Evolutionary conservation across 2,797 vertebrate species (phyloP).

Genomic region (Otus scops): DNA sequence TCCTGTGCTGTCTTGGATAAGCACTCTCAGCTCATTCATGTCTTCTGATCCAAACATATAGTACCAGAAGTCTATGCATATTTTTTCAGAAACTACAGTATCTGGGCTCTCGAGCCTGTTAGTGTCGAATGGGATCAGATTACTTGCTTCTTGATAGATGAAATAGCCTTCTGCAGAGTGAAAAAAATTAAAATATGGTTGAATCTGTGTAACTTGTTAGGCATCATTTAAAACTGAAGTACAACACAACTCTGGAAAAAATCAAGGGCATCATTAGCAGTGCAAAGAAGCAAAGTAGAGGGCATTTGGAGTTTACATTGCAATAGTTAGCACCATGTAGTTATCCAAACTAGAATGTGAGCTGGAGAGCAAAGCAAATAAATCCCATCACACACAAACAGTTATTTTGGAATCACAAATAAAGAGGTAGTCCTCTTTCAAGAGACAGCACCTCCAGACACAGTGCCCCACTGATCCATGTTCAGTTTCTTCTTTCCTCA

Average conservation of each 20-base stretch:
- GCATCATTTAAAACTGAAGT: neutral
- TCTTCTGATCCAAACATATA: conserved; percentile 70
- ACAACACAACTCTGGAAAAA: neutral
- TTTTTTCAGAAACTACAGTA: conserved; percentile 61
- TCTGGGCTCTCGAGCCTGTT: conserved; percentile 75
- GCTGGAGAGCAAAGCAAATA: neutral
- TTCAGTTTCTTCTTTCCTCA: neutral
- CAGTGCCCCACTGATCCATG: neutral
- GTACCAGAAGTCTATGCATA: conserved; percentile 89
- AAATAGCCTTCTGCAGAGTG: conserved; percentile 65
- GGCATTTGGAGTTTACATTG: neutral
- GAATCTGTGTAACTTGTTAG: neutral
- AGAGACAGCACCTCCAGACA: neutral
- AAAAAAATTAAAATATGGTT: neutral
- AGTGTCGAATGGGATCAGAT: conserved; percentile 51
- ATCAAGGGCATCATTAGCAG: neutral
- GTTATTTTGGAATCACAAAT: neutral
- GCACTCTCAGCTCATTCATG: conserved; percentile 73
- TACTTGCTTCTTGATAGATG: conserved; percentile 69
- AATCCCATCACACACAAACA: neutral
- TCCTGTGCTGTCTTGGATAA: conserved; percentile 58
- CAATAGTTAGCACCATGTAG: neutral
- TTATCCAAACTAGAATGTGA: neutral
- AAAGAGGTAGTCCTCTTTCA: neutral
- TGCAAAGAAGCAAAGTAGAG: neutral